Evolutionary conservation across 2,113 vertebrate genomes (phyloP).

Genomic region (Glaucidium brasilianum): DNA sequence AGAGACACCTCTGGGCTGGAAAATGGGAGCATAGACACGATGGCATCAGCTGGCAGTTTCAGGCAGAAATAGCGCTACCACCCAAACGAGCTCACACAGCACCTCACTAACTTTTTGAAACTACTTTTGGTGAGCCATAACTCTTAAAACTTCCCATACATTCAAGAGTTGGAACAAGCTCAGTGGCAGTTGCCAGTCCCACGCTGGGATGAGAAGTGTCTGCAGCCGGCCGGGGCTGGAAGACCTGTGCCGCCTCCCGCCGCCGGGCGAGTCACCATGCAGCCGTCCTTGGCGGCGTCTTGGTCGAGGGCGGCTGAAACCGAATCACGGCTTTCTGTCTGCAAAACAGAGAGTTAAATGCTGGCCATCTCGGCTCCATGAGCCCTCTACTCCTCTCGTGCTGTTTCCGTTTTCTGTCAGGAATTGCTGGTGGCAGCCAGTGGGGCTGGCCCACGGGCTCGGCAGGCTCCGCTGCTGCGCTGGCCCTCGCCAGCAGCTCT

Average conservation of each 20-base stretch:
- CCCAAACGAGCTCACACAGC: background rate
- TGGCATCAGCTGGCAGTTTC: background rate
- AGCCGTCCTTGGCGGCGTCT: background rate
- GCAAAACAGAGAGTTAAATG: background rate
- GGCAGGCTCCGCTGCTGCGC: background rate
- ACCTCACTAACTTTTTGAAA: background rate
- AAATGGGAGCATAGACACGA: background rate
- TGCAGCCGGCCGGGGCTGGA: background rate
- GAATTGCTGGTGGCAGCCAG: background rate
- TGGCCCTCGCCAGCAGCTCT: background rate
- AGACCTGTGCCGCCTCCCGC: background rate
- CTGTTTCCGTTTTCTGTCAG: rapidly evolving
- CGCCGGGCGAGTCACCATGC: background rate
- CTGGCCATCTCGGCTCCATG: background rate
- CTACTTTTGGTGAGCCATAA: background rate
- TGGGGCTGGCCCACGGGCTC: background rate
- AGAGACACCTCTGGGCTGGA: background rate
- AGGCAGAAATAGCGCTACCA: background rate
- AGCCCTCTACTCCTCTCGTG: background rate
- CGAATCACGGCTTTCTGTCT: background rate
- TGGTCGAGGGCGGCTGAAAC: background rate
- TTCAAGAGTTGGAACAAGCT: background rate
- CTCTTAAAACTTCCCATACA: background rate
- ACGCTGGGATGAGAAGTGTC: background rate
- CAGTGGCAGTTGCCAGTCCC: background rate